Percentiles rank a stretch among this genome's conserved stretches.
phyloP scores from a whole-genome alignment of 1,140 invertebrate genomes.

The Helicoverpa zea region DNA sequence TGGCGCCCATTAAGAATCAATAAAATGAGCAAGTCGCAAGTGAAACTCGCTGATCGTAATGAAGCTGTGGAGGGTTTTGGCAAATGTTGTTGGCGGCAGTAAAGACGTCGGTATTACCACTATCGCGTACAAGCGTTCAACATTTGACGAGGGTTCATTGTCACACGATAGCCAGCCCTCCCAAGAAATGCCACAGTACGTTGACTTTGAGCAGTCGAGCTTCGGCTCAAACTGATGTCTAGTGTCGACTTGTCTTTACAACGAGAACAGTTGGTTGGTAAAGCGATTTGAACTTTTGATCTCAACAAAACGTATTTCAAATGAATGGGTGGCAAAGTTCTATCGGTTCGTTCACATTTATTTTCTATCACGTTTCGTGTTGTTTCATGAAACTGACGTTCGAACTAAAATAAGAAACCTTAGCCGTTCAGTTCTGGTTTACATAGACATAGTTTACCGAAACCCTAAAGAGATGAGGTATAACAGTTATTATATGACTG shows the following conservation, averaged over 20 bases:
- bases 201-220: conserved; percentile 53
- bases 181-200: conserved; percentile 45
- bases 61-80: conserved; percentile 52
- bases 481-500: too few relatives aligned
- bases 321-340: conserved; percentile 11
- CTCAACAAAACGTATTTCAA: conserved; percentile 32
- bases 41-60: conserved; percentile 51
- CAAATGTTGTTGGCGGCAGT: conserved; percentile 58
- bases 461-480: too few relatives aligned
- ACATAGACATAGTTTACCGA: too few relatives aligned
- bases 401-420: too few relatives aligned
- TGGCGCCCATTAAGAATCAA: conserved; percentile 53
- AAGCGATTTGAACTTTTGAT: conserved; percentile 53
- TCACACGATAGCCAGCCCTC: conserved; percentile 50
- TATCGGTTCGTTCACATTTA: conserved; percentile 23
- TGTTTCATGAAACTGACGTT: neutral
- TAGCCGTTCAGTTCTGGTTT: too few relatives aligned
- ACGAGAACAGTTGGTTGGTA: conserved; percentile 39
- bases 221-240: conserved; percentile 20
- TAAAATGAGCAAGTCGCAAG: conserved; percentile 43
- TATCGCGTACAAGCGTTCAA: conserved; percentile 38
- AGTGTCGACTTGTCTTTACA: conserved; percentile 19
- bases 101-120: conserved; percentile 71
- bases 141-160: conserved; percentile 58
- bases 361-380: conserved; percentile 1